Evolutionary conservation across 2,797 vertebrate genomes (phyloP).

Genomic region (Masticophis lateralis): DNA sequence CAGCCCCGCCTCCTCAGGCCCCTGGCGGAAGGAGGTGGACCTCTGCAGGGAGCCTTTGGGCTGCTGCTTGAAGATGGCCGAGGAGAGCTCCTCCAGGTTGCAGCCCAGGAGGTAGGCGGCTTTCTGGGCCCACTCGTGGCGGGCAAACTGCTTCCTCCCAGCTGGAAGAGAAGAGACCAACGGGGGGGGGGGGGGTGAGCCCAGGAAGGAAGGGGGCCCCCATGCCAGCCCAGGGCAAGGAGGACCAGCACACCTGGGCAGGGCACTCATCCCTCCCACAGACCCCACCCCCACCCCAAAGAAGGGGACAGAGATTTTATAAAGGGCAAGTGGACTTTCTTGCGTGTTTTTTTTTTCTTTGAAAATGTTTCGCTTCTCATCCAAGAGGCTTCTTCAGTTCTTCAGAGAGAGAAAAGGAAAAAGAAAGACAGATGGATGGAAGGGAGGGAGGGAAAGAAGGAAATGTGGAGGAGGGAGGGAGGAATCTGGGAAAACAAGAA

Average conservation of each 20-base stretch:
- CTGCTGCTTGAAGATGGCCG: constrained; percentile 92
- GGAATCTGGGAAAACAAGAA: no score
- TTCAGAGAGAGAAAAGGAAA: no score
- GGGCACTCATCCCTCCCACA: no score
- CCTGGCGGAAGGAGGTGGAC: constrained; percentile 92
- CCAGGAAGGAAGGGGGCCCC: neutral
- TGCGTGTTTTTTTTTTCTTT: fast-evolving
- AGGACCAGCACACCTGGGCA: neutral
- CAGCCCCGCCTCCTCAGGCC: constrained; percentile 78
- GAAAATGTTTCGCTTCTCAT: neutral
- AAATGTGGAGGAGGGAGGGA: no score
- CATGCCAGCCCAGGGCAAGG: neutral
- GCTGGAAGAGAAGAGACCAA: constrained; percentile 64
- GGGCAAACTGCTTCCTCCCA: constrained; percentile 93
- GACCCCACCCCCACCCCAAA: no score
- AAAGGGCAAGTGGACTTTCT: no score
- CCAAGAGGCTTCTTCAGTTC: neutral
- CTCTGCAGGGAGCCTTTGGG: constrained; percentile 86
- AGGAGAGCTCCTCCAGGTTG: constrained; percentile 92
- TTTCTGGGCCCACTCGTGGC: constrained; percentile 97
- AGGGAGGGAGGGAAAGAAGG: no score
- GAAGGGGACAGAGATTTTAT: neutral
- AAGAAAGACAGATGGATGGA: no score
- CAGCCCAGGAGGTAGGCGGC: constrained; percentile 94
- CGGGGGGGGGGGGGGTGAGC: neutral